Evolutionary conservation across 1,140 invertebrate species (phyloP).

Genomic region (Plutomurus gul): DNA sequence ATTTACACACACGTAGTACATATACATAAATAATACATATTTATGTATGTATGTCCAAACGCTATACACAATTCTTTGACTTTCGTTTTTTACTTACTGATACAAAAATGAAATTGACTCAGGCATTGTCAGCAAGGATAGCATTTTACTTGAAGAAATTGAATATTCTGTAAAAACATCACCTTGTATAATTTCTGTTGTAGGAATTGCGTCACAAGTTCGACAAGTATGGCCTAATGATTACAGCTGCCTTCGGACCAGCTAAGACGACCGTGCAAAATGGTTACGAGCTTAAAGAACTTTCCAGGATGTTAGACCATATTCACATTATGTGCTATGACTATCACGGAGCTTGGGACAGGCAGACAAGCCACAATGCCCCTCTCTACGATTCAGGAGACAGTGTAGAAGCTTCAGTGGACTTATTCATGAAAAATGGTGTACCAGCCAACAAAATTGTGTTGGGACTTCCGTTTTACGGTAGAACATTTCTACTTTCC

Average conservation of each 20-base stretch:
- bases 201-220: slow-evolving; percentile 70
- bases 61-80: too few relatives aligned
- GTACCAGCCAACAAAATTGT: slow-evolving; percentile 75
- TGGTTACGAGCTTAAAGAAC: slow-evolving; percentile 74
- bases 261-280: slow-evolving; percentile 70
- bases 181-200: not conserved
- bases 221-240: slow-evolving; percentile 64
- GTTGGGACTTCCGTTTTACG: slow-evolving; percentile 81
- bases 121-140: too few relatives aligned
- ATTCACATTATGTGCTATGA: slow-evolving; percentile 90
- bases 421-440: slow-evolving; percentile 61
- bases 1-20: too few relatives aligned
- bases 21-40: too few relatives aligned
- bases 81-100: too few relatives aligned
- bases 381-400: slow-evolving; percentile 35
- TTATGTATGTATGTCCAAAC: too few relatives aligned
- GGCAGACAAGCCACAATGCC: slow-evolving; percentile 73
- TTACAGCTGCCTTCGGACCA: slow-evolving; percentile 77
- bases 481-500: slow-evolving; percentile 72
- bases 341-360: slow-evolving; percentile 84
- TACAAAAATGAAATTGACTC: too few relatives aligned
- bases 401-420: slow-evolving; percentile 43
- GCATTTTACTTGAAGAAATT: too few relatives aligned
- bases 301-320: slow-evolving; percentile 76
- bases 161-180: too few relatives aligned